Evolutionary conservation across 2,113 vertebrate genomes (phyloP), one percentile per base, ranked within the genome.

Genomic region (Xiphias gladius): DNA sequence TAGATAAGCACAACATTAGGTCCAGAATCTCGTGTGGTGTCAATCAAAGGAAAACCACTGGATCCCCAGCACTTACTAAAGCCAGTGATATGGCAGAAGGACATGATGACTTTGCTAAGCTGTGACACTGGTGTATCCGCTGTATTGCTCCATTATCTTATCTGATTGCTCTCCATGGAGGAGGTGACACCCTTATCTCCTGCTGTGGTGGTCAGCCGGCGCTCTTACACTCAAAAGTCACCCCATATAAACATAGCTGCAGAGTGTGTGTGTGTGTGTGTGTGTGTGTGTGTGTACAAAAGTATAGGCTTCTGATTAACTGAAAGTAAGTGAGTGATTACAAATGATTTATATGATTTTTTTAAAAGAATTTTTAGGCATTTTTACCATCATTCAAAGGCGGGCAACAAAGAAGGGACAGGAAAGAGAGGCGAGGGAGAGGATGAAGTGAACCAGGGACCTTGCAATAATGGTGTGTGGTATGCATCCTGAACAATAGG

Each of bases 131-230:
- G 76, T 79, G 81, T 63, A 43, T 87, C 62, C 64, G 26, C 59
- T 22, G n/a, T 52, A 91, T 89, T 73, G 91, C 91, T 92, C 79
- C 73, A 52, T 75, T 64, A 67, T 85, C 73, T 86, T 85, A 87
- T 88, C 82, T 73, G 66, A 66, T 61, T 59, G 1, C 61, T 79
- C 55, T 73, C 46, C 55, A 28, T 66, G 65, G 68, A 72, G 73
- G 68, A 46, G 73, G 62, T 58, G 82, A 73, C 69, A 65, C 73
- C 20, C 37, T 83, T 83, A 77, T 90, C 59, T 86, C 67, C 77
- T 52, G 69, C 39, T 80, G 78, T 3, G 30, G 30, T 68, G 72
- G 81, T 83, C 64, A 32, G 48, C 28, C 54, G 35, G 19, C 2
- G 8, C 62, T 57, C 50, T 32, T 57, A 48, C 59, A 61, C 35